phyloP scores from a whole-genome alignment of 1,140 invertebrate genomes.

The Cotesia typhae region DNA sequence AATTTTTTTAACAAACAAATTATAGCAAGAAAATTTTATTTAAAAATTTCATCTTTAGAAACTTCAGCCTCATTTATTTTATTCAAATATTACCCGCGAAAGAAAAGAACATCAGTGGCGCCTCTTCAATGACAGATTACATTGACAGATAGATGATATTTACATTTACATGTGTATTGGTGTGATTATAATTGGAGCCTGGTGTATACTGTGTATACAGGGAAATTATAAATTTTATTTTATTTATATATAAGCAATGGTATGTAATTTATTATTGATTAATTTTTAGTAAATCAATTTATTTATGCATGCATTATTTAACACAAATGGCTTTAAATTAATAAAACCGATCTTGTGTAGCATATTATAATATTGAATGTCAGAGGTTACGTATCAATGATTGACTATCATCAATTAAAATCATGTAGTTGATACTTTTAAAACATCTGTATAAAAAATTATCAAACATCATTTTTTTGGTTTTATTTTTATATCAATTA shows the following conservation, averaged over 20 bases:
- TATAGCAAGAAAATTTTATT: no score
- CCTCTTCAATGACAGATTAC: not conserved
- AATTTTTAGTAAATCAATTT: not conserved
- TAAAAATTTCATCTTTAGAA: no score
- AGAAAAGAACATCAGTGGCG: not conserved
- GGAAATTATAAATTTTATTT: not conserved
- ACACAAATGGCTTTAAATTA: not conserved
- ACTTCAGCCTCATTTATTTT: not conserved
- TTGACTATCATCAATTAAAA: not conserved
- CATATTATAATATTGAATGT: not conserved
- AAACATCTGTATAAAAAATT: not conserved
- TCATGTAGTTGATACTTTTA: not conserved
- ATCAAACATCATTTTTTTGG: not conserved
- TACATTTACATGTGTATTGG: not conserved
- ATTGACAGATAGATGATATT: not conserved
- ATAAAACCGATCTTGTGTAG: not conserved
- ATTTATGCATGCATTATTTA: not conserved
- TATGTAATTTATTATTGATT: not conserved
- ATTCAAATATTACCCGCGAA: not conserved
- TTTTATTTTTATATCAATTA: not conserved
- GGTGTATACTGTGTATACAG: conserved; percentile 15
- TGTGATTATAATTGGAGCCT: not conserved
- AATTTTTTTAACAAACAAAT: no score
- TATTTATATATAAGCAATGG: conserved; percentile 11
- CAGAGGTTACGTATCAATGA: conserved; percentile 3